A percentile compares a stretch with the other conserved stretches of the same genome.
These are phyloP conservation scores for Crossocerus cetratus DNA, from an alignment of 2,888 invertebrate species.

Conservation along the genomic window DNA sequence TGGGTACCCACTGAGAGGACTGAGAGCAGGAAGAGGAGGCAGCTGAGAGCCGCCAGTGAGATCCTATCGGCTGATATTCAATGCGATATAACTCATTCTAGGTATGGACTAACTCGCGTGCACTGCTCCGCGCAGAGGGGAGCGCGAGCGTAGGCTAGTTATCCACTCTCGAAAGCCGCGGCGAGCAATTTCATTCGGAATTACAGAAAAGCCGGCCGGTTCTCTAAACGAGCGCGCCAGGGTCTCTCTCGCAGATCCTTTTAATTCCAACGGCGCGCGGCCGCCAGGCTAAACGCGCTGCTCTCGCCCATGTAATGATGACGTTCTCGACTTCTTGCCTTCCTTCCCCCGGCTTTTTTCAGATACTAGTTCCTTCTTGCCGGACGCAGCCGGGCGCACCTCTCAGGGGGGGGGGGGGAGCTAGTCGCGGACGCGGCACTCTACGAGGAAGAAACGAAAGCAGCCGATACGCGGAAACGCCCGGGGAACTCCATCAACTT, in stretches of 20 bases:
- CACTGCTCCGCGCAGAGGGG: not conserved
- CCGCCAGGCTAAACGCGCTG: not conserved
- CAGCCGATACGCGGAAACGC: too few relatives aligned
- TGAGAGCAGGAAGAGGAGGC: constrained; percentile 42
- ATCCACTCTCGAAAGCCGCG: constrained; percentile 23
- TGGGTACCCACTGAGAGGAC: not conserved
- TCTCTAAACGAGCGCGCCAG: not conserved
- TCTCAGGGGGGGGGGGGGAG: too few relatives aligned
- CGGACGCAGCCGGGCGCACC: too few relatives aligned
- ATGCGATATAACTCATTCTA: constrained; percentile 59
- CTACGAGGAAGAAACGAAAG: too few relatives aligned
- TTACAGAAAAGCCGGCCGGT: constrained; percentile 8
- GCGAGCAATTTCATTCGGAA: constrained; percentile 29
- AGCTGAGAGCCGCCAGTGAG: constrained; percentile 40
- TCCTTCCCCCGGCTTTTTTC: too few relatives aligned
- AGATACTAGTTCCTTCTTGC: too few relatives aligned
- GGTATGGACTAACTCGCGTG: constrained; percentile 40
- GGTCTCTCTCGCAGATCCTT: not conserved
- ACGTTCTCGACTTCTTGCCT: too few relatives aligned
- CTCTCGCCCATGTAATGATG: too few relatives aligned
- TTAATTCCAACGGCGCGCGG: constrained; percentile 3
- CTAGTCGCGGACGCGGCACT: too few relatives aligned
- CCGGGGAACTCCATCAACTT: too few relatives aligned
- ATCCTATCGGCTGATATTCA: constrained; percentile 60
- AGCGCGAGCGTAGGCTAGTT: constrained; percentile 1